These are phyloP conservation scores for Sitta europaea DNA, from an alignment of 2,113 vertebrate genomes.

Conservation along the genomic window DNA sequence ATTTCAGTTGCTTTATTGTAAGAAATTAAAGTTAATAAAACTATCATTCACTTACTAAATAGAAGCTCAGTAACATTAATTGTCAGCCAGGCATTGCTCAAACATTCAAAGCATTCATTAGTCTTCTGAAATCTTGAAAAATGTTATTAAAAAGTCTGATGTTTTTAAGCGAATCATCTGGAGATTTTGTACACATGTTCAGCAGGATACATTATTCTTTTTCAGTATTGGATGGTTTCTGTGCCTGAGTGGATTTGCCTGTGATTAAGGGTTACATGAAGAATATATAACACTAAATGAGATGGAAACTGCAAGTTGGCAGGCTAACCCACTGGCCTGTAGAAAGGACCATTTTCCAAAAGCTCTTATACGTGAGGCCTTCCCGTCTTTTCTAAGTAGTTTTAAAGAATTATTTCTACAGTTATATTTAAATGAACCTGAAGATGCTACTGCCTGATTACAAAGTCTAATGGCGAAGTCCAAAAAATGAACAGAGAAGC, in stretches of 20 bases:
- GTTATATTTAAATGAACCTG: background rate
- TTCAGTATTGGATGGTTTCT: background rate
- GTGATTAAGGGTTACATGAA: background rate
- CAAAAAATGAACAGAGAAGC: background rate
- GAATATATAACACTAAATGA: background rate
- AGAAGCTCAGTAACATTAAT: background rate
- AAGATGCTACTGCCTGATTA: background rate
- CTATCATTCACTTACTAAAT: background rate
- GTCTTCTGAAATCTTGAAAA: background rate
- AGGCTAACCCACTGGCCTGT: background rate
- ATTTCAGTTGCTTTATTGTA: background rate
- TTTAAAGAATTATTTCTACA: background rate
- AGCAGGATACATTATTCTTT: background rate
- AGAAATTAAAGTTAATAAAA: background rate
- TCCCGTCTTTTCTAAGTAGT: background rate
- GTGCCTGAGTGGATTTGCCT: background rate
- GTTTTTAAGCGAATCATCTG: background rate
- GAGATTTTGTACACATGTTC: background rate
- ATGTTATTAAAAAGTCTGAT: background rate
- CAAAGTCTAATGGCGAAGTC: rapidly evolving
- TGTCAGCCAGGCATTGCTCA: background rate
- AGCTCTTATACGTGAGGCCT: background rate
- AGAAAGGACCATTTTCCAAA: background rate
- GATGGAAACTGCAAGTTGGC: background rate
- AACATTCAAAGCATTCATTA: background rate